phyloP scores from a whole-genome alignment of 2,888 invertebrate species.

The Lepidochitona cinerea region DNA sequence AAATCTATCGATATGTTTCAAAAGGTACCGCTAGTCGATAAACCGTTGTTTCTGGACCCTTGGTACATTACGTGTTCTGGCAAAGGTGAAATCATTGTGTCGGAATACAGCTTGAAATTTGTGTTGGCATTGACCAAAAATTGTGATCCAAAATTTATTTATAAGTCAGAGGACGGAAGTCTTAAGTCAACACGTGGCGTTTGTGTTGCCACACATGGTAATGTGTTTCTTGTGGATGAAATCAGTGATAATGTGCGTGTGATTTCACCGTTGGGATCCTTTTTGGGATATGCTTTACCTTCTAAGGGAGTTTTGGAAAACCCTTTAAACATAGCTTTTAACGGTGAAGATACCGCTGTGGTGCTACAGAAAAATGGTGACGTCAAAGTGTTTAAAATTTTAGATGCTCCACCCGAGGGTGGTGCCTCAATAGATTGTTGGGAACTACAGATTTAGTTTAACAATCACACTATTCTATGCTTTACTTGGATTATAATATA shows the following conservation, averaged over 20 bases:
- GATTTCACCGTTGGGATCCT: background rate
- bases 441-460: background rate
- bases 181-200: background rate
- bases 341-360: background rate
- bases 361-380: background rate
- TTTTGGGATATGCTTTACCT: background rate
- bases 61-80: conserved; percentile 9
- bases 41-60: background rate
- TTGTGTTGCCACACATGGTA: background rate
- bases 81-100: conserved; percentile 1
- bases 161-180: background rate
- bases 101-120: conserved; percentile 4
- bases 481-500: too few species aligned
- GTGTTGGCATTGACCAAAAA: background rate
- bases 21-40: background rate
- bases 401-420: background rate
- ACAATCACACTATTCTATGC: too few species aligned
- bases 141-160: background rate
- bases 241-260: background rate
- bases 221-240: conserved; percentile 2
- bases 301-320: background rate
- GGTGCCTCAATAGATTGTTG: background rate
- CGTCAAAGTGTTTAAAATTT: background rate
- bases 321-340: background rate
- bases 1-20: background rate